Base-by-base conservation (phyloP, 37 sponge, comb jelly and placozoan species). In the Aphrocallistes beatrix region DNA sequence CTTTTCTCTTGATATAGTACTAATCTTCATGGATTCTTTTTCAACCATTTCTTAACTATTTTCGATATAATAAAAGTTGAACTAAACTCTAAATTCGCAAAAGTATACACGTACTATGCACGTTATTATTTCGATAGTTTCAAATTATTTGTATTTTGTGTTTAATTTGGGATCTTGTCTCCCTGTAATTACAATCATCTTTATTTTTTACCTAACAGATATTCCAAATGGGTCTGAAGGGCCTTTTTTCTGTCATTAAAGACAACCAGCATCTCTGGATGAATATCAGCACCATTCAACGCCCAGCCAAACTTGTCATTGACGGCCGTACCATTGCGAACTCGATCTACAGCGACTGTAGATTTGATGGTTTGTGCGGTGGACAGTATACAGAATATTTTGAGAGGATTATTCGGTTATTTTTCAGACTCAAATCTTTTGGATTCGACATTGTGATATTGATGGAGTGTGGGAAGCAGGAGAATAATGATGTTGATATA, bases 391-490 rank as follows among this genome's bases (percentile, higher is more conserved):
- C 75, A 60, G 75, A 60, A 30, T 60, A 25, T 13, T 60, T 60
- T 60, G 75, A 60, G 34, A 60, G n/a, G 34, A 30, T 13, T 19
- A 25, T 60, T 30, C 75, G 75, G 8, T 13, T 60, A 6, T 60
- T 60, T 60, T 19, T 60, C 10, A 60, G n/a, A 19, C 21, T 60
- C 1, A 19, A 30, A 60, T 8, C 10, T 60, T 60, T 60, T 60
- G 75, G 75, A 13, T 60, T 60, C n/a, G 75, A 60, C 10, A 60
- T 60, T 6, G 10, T 60, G 75, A 60, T 60, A 60, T 60, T 60
- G 75, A 60, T 60, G 75, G 75, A 60, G n/a, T 60, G 75, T 60
- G 34, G 75, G 25, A 60, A 60, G 21, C 75, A 60, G 6, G 75
- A 60, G 75, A 25, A 19, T 3, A 21, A 60, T 30, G 75, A 60